Base-by-base conservation (phyloP, 2,888 invertebrate species). In the Galerucella calmariensis region DNA sequence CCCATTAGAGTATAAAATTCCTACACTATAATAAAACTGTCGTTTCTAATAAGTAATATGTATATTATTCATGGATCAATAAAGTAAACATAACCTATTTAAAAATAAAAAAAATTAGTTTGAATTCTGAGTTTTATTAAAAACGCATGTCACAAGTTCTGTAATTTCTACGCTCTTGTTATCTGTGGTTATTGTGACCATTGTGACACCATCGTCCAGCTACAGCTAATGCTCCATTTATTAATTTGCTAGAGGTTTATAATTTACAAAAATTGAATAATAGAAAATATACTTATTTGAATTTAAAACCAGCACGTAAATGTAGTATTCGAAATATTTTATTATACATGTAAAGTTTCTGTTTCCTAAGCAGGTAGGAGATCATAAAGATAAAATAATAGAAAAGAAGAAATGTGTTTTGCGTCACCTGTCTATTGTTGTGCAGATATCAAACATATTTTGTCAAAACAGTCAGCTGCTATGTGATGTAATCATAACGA, bases 1-100 rank as follows among this genome's bases (percentile, higher is more conserved):
- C 82, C 95, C 95, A 73, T 88, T 90, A 69, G 89, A 91, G 67
- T 94, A 94, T 82, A 79, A 89, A 56, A 92, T 90, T 89, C 91
- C 92, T 24, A 77, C 79, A 73, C 65, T 78, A 67, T 77, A 80
- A 79, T 74, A 61, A 65, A 51, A 20, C 20, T 20, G 9, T 69
- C 20, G 20, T 20, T 20, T 20, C 20, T 20, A 20, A 20, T 20
- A 20, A 56, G 56, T 56, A 56, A 56, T 56, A 56, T 10, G 10
- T 56, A 56, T n/a, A 5, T 51, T 51, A 8, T 41, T 41, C 8
- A 41, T 48, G 12, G 48, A 48, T 48, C 14, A 48, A 12, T 14
- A 48, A 35, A 35, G 35, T 56, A 56, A 56, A 56, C 16, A 46
- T 56, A 56, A 51, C 51, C n/a, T n/a, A 8, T n/a, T n/a, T 51